A percentile compares a stretch with the other conserved stretches of the same genome.
Conservation (phyloP, 2,797 vertebrate species). For the Pipistrellus kuhlii region DNA sequence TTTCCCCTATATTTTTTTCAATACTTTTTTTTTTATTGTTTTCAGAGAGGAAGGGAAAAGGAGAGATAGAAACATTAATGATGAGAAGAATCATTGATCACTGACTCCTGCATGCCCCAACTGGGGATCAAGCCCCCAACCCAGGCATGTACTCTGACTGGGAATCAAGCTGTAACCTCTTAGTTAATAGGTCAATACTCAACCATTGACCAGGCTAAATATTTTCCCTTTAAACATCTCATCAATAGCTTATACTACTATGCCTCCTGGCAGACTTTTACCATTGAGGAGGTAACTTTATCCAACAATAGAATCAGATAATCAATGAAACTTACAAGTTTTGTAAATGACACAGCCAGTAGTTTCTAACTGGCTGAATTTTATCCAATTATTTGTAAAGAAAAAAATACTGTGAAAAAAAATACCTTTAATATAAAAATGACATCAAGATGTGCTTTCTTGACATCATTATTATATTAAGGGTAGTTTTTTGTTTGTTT, state of each 20-base stretch:
- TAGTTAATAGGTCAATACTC: too few relatives aligned
- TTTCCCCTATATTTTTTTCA: neutral
- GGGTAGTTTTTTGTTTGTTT: too few relatives aligned
- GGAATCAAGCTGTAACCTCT: too few relatives aligned
- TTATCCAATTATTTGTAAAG: neutral
- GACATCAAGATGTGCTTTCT: neutral
- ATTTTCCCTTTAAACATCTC: neutral
- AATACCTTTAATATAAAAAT: neutral
- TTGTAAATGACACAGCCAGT: conserved; percentile 6
- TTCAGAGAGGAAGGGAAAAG: too few relatives aligned
- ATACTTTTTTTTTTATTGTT: too few relatives aligned
- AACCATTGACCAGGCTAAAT: neutral
- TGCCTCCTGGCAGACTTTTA: neutral
- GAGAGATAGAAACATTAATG: too few relatives aligned
- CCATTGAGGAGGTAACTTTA: conserved; percentile 48
- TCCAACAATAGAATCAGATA: neutral
- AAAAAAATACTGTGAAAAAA: neutral
- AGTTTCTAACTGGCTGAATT: neutral
- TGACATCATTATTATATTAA: too few relatives aligned
- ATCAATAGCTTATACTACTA: conserved; percentile 21
- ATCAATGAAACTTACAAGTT: conserved; percentile 40
- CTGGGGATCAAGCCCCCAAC: too few relatives aligned
- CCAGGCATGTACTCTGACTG: too few relatives aligned
- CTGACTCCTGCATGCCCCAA: too few relatives aligned
- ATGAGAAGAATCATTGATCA: too few relatives aligned